Base-by-base conservation (phyloP, 2,113 vertebrate species). In the Misgurnus anguillicaudatus region DNA sequence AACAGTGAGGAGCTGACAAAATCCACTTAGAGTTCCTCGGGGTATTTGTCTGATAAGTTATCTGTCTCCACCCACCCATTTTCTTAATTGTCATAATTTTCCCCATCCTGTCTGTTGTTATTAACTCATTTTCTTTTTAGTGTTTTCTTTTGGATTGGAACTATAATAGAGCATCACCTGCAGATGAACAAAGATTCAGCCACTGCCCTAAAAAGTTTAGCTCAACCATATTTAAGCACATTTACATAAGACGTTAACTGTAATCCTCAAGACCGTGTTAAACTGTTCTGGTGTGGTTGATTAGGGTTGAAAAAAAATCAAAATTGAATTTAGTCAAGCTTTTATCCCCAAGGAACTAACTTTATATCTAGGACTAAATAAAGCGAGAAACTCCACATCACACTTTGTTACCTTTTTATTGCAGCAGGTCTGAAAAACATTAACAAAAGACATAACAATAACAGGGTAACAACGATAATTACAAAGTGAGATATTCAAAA, bases 401-500 rank as follows among this genome's bases (percentile, higher is more conserved):
- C 16, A 4, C 78, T 60, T 73, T 57, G 38, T 77, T 78, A 75
- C 51, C 19, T 77, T 81, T 85, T 85, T 81, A 83, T 81, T 85
- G 84, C 76, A 85, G 84, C 76, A 85, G 84, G 48, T 76, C 58
- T 85, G 60, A 75, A 75, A 83, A 62, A 81, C 58, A 41, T 13
- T 66, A 78, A 78, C 31, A 39, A 41, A 80, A 17, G 41, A 75
- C 57, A 70, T 47, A 51, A 65, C 83, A 82, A 74, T 41, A 69
- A 60, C 9, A 48, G 80, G 73, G 74, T 70, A 80, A 82, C 83
- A 82, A 75, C 78, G 24, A 63, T 83, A 78, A 81, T 85, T 85
- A 85, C 84, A 85, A 83, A 80, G 78, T 80, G 66, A 80, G 53
- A 63, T 81, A 77, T 74, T 75, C 69, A 81, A 74, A 81, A 51